Evolutionary conservation across 2,888 invertebrate genomes (phyloP), one percentile per base, ranked within the genome.

Genomic region (Synanthedon myopaeformis): DNA sequence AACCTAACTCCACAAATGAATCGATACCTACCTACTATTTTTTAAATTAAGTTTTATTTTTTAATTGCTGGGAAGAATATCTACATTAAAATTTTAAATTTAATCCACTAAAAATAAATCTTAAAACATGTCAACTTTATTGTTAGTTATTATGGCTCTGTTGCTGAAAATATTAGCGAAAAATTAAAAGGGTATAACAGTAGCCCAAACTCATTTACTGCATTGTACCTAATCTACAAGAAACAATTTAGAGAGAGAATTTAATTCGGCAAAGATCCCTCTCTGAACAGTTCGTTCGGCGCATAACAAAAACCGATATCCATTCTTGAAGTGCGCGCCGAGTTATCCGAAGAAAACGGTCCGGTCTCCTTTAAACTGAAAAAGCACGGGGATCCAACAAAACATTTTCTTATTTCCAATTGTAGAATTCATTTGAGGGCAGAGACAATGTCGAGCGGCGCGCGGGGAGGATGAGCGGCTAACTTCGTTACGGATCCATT

Each of bases 401-500:
- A 87, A 87, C 86, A 87, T 86, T 87, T 85, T 87, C 87, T 87
- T 87, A 87, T 86, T 87, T 87, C 85, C 85, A 87, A 87, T 86
- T 87, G 87, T 87, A 87, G 87, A 87, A 87, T 87, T 87, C 86
- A 87, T 87, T 87, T 87, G 85, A 86, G 87, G 85, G 86, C 80
- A 87, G 87, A 86, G 87, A 87, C 87, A 87, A 87, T 86, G 87
- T 82, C 79, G 85, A 73, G 82, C 71, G 82, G 81, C 80, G 82
- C 85, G 85, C 81, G 86, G 87, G 87, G 86, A 82, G 87, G 88
- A 85, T 86, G 87, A 85, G 78, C 85, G 82, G 88, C 89, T 92
- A 92, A 92, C 91, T 91, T 89, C 90, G 90, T 92, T 92, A 92
- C 89, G 91, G 90, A 91, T 92, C 91, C 92, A 92, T 92, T 92